These are phyloP conservation scores for Pempheris klunzingeri DNA, from an alignment of 2,797 vertebrate species.

Conservation along the genomic window DNA sequence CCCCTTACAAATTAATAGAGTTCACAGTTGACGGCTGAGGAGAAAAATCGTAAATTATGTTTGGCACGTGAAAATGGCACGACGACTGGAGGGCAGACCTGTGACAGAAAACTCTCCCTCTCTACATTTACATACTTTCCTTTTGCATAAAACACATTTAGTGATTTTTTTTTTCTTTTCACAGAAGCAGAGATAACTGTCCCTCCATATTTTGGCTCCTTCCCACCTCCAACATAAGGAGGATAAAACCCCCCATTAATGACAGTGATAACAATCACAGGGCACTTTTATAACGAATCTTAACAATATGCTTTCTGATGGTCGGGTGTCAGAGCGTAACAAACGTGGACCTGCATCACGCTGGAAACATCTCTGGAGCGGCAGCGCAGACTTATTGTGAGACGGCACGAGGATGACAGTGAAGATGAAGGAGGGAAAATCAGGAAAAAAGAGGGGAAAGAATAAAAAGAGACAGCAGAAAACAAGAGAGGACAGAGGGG, in stretches of 20 bases:
- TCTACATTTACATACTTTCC: not conserved
- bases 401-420: conserved; percentile 48
- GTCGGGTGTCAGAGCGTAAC: conserved; percentile 7
- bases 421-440: conserved; percentile 68
- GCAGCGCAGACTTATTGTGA: conserved; percentile 62
- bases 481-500: conserved; percentile 64
- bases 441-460: conserved; percentile 54
- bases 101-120: conserved; percentile 37
- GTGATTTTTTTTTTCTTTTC: too few species aligned
- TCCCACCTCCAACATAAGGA: too few species aligned
- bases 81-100: conserved; percentile 48
- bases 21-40: conserved; percentile 76
- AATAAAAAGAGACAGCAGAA: conserved; percentile 63
- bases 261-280: too few species aligned
- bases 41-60: conserved; percentile 73
- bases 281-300: not conserved
- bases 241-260: too few species aligned
- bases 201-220: too few species aligned
- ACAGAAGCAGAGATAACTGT: too few species aligned
- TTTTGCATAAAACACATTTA: not conserved
- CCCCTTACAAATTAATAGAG: conserved; percentile 77
- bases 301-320: not conserved
- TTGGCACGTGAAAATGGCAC: conserved; percentile 66
- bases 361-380: conserved; percentile 62
- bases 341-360: conserved; percentile 52